Conservation (phyloP, 2,888 invertebrate species). For the Tenthredo livida region DNA sequence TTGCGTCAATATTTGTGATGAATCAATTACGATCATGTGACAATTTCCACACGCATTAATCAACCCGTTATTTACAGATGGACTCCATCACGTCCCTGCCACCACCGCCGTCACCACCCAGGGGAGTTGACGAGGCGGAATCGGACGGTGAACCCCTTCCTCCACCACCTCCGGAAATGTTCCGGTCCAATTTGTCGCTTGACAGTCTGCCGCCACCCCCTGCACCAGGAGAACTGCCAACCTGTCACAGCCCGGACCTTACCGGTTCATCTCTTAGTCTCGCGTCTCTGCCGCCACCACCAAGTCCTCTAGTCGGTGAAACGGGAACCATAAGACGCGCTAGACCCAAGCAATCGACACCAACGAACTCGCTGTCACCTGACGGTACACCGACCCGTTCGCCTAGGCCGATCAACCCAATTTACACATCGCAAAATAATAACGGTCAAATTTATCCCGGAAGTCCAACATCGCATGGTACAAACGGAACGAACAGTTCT, state of each 20-base stretch:
- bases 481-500: conserved; percentile 43
- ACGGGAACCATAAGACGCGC: conserved; percentile 78
- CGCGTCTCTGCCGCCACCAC: conserved; percentile 88
- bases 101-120: conserved; percentile 77
- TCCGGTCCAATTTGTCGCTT: conserved; percentile 88
- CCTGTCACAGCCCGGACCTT: conserved; percentile 80
- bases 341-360: conserved; percentile 76
- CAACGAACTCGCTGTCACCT: conserved; percentile 77
- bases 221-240: conserved; percentile 82
- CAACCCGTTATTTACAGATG: conserved; percentile 72
- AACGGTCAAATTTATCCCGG: conserved; percentile 73
- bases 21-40: neutral
- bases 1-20: neutral
- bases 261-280: conserved; percentile 86
- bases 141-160: conserved; percentile 83
- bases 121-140: conserved; percentile 80
- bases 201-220: conserved; percentile 91
- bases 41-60: neutral
- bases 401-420: conserved; percentile 64
- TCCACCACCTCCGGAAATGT: conserved; percentile 88
- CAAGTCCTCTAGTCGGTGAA: conserved; percentile 80
- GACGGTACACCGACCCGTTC: conserved; percentile 78
- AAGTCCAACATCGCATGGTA: conserved; percentile 70
- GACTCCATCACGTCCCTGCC: conserved; percentile 81
- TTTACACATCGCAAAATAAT: conserved; percentile 72